A percentile compares a stretch with the other conserved stretches of the same genome.
Evolutionary conservation across 2,113 vertebrate genomes (phyloP).

Genomic region (Psephotus haematonotus): DNA sequence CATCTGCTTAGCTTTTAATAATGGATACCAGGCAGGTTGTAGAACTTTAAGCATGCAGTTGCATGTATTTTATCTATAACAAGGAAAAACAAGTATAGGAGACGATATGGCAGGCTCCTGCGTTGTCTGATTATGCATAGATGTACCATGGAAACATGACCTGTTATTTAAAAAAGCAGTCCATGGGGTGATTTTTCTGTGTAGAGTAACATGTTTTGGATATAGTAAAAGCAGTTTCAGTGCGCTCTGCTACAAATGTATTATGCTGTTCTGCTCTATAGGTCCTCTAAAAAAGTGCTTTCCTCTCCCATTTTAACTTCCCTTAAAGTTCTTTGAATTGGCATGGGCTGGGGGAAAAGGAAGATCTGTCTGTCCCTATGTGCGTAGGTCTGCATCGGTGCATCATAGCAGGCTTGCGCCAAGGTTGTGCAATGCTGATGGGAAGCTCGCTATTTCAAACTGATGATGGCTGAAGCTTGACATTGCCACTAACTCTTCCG

Average conservation of each 20-base stretch:
- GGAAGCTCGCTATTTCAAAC: not conserved
- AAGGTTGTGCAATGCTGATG: not conserved
- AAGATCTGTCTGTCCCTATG: not conserved
- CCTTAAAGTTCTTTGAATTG: not conserved
- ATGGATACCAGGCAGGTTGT: not conserved
- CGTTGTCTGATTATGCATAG: accelerated
- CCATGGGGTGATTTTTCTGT: not conserved
- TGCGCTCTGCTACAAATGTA: accelerated
- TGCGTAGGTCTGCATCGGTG: not conserved
- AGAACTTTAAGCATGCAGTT: not conserved
- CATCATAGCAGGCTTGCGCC: accelerated
- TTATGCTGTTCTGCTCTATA: accelerated
- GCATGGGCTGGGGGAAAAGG: not conserved
- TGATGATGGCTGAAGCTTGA: not conserved
- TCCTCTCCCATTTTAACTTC: not conserved
- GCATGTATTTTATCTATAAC: not conserved
- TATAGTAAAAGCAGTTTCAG: not conserved
- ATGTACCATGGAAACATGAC: accelerated
- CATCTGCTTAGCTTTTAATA: conserved; percentile 41
- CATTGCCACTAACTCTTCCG: not conserved
- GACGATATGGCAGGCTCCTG: not conserved
- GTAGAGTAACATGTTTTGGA: not conserved
- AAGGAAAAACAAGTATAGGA: not conserved
- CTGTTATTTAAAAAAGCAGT: accelerated
- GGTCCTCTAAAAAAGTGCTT: not conserved